Evolutionary conservation across 2,888 invertebrate species (phyloP), one percentile per base, ranked within the genome.

Genomic region (Fabriciana adippe): DNA sequence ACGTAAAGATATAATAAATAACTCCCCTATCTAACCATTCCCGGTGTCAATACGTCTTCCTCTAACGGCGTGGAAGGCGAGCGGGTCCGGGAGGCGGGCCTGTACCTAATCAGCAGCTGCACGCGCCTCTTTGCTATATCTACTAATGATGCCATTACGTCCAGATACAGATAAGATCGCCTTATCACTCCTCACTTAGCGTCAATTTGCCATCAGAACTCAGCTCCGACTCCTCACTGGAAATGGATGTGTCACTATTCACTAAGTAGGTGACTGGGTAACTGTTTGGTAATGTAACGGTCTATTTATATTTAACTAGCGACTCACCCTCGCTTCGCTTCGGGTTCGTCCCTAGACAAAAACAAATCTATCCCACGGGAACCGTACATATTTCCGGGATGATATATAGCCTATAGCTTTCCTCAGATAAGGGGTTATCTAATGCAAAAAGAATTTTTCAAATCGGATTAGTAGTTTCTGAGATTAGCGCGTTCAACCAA

Each of bases 101-200:
- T 64, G 35, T 41, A 64, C 65, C 67, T 65, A 54, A 61, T 65
- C 55, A n/a, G 35, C 70, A 70, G 64, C 50, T 70, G 67, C 70
- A 67, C 70, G 70, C 64, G 64, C 61, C 66, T 62, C 47, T 65
- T 60, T 45, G 18, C 61, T 18, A 35, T 65, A 65, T 59, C 65
- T 57, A 55, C 55, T 60, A 66, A 60, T 66, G 60, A 60, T 60
- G 55, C 66, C 35, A 66, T 60, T 55, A 66, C 55, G 41, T 66
- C 55, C 55, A 66, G 60, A 61, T 55, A 31, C 11, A 48, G 66
- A 66, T 66, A 66, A 66, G 47, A 66, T 66, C 66, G 60, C 21
- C 45, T 65, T 66, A 66, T 66, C 66, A 55, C 13, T 60, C 48
- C n/a, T 61, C 59, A 55, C 45, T 61, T 50, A 60, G 54, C 48